Percentiles rank a stretch among this genome's conserved stretches.
Evolutionary conservation across 2,888 invertebrate species (phyloP).

Genomic region (Didymodactylos carnosus): DNA sequence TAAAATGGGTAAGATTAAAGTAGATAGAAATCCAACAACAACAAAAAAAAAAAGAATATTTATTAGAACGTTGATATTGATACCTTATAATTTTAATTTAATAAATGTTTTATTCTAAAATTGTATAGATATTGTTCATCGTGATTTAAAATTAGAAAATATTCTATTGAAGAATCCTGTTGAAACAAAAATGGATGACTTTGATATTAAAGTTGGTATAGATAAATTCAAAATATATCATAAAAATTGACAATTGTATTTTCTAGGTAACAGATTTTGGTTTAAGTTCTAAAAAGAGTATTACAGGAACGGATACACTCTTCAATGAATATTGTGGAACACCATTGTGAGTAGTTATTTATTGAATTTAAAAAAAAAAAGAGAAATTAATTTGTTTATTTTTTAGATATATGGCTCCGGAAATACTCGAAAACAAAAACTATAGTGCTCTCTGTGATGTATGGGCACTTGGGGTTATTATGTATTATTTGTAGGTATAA

Average conservation of each 20-base stretch:
- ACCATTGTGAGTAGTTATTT: constrained; percentile 40
- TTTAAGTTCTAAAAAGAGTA: constrained; percentile 20
- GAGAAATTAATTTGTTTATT: background rate
- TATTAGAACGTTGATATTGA: too few relatives aligned
- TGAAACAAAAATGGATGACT: constrained; percentile 17
- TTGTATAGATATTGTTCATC: constrained; percentile 31
- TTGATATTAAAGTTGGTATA: background rate
- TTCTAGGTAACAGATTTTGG: constrained; percentile 42
- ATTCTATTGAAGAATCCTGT: constrained; percentile 38
- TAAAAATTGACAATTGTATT: background rate
- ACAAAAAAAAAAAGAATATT: background rate
- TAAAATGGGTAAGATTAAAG: constrained; percentile 24
- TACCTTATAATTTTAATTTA: too few relatives aligned
- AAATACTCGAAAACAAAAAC: constrained; percentile 39
- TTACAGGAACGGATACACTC: constrained; percentile 2
- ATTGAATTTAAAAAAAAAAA: too few relatives aligned
- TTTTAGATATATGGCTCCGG: constrained; percentile 36
- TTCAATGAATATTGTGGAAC: constrained; percentile 41
- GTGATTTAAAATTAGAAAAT: constrained; percentile 34
- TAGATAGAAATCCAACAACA: background rate
- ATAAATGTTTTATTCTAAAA: background rate
- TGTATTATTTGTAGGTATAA: constrained; percentile 38
- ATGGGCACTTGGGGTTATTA: constrained; percentile 43
- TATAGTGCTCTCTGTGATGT: constrained; percentile 45
- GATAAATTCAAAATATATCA: too few relatives aligned